Base-by-base conservation (phyloP, 2,888 invertebrate genomes). In the Hirtodrosophila alboralis region DNA sequence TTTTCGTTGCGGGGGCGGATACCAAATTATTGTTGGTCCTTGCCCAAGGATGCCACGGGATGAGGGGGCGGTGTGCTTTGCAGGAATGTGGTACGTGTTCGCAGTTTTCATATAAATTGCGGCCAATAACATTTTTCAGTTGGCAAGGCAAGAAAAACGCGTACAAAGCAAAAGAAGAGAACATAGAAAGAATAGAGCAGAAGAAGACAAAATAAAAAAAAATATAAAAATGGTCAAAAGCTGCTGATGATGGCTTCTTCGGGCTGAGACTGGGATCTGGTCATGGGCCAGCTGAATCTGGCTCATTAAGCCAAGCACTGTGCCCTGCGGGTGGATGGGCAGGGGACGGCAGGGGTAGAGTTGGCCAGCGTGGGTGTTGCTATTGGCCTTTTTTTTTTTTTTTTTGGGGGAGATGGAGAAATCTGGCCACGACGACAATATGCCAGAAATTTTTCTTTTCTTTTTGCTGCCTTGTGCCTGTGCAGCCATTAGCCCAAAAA, bases 111-210 rank as follows among this genome's bases (percentile, higher is more conserved):
- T 85, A 80, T 84, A 88, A 88, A 88, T 86, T 86, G 85, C 73
- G 79, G 81, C 76, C 80, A 88, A 84, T 88, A 88, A 85, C 78
- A 83, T 80, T 83, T 83, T 80, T 84, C 80, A 80, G 83, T 81
- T 80, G 86, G 76, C 63, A 68, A 41, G 52, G 62, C 80, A 79
- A 61, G 79, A 78, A 75, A 78, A 78, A 72, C 85, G 78, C 79
- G 75, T 38, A 81, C 79, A 75, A 66, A 62, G 63, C 62, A 62
- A 66, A 84, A 73, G 63, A 54, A 61, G 53, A 68, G 48, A 48
- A 38, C 65, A 52, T n/a, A n/a, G n/a, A n/a, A n/a, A n/a, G n/a
- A n/a, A n/a, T n/a, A n/a, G 72, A 59, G 44, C 53, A 51, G 53
- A 48, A 41, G 48, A 23, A 51, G 12, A 23, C 34, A 64, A 34